Base-by-base conservation (phyloP, 2,113 vertebrate genomes). In the Hiodon alosoides region DNA sequence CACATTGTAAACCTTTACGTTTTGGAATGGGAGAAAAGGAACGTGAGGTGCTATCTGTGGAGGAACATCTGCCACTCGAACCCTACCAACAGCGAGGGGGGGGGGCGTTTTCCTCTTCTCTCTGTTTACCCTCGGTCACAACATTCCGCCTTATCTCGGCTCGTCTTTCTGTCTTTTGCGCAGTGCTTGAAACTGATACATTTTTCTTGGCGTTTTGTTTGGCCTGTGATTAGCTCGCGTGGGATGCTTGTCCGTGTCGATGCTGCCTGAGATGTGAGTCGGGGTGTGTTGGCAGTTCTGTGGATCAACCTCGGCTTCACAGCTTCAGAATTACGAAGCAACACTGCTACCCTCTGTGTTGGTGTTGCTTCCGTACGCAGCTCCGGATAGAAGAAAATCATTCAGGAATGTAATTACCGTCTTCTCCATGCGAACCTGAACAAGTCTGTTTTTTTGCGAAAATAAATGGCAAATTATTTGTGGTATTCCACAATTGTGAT, bases 61-160 rank as follows among this genome's bases (percentile, higher is more conserved):
- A 55, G 74, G 7, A 68, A 59, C 52, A 16, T 50, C 73, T 57
- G 46, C 17, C 53, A 7, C 17, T 48, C 0, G 52, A 66, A 16
- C 58, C 54, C 16, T 67, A 9, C 52, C 51, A 3, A 6, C 50
- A 3, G 72, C 51, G 16, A 14, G 5, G 58, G 31, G 31, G 58
- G 48, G 51, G 31, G 14, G 2, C 17, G 10, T 11, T 76, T 57
- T 71, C 14, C 17, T 46, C 4, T 16, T 5, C 0, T 67, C 13
- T 71, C 48, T 70, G 67, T 71, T 62, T 62, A 47, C 74, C 2
- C 67, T 46, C 52, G 10, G 13, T 51, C 11, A 54, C 72, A 64
- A 6, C 16, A 31, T 11, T 6, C 10, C 46, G 9, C 9, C 64
- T 67, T 60, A 52, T 68, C 62, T 31, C 31, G 31, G 53, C 17